A percentile compares a stretch with the other conserved stretches of the same genome.
Evolutionary conservation across 2,888 invertebrate species (phyloP).

Genomic region (Parnassius glacialis): DNA sequence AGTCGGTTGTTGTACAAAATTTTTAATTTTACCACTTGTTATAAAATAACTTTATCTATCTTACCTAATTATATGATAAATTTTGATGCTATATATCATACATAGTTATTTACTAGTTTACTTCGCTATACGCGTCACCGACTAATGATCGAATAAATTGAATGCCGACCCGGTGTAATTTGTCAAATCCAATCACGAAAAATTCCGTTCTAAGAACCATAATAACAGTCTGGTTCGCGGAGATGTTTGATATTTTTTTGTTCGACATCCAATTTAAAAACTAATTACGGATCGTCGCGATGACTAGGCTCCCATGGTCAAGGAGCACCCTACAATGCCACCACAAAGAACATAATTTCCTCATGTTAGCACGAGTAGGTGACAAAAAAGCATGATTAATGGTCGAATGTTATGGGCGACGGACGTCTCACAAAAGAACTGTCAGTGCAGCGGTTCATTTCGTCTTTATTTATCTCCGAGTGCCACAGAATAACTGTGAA

Average conservation of each 20-base stretch:
- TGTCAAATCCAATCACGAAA: constrained; percentile 73
- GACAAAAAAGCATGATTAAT: constrained; percentile 79
- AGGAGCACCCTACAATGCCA: constrained; percentile 62
- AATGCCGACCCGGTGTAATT: constrained; percentile 59
- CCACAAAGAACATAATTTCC: constrained; percentile 72
- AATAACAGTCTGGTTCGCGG: constrained; percentile 62
- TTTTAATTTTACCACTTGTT: no score
- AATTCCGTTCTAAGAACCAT: constrained; percentile 59
- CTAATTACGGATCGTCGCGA: constrained; percentile 69
- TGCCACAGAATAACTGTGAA: constrained; percentile 14
- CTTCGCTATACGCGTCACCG: constrained; percentile 22
- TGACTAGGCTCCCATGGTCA: constrained; percentile 69
- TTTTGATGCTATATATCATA: constrained; percentile 2
- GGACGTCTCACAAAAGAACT: constrained; percentile 59
- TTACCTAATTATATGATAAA: not conserved
- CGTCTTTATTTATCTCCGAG: constrained; percentile 17
- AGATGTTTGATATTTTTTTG: constrained; percentile 68
- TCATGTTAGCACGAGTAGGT: constrained; percentile 68
- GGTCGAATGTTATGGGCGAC: constrained; percentile 51
- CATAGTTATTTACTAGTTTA: constrained; percentile 11
- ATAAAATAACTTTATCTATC: no score
- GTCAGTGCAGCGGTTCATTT: constrained; percentile 42
- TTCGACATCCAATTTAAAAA: constrained; percentile 75
- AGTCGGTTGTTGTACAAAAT: no score
- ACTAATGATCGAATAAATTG: constrained; percentile 59